Evolutionary conservation across 2,888 invertebrate species (phyloP).

Genomic region (Tinea pellionella): DNA sequence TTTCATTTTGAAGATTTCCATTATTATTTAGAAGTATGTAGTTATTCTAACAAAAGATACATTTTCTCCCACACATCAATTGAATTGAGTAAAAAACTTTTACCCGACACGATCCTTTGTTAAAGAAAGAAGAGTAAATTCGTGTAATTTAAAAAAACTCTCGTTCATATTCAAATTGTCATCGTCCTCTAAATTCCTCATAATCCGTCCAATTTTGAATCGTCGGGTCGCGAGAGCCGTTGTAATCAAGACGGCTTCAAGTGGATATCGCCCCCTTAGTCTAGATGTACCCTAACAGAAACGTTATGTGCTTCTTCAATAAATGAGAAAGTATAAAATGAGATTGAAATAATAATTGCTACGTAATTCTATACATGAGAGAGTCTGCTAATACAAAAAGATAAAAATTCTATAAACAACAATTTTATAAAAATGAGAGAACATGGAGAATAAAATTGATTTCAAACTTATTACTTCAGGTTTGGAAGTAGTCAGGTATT

Average conservation of each 20-base stretch:
- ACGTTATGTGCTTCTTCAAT: constrained; percentile 8
- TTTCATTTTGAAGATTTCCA: too few species aligned
- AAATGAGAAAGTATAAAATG: constrained; percentile 5
- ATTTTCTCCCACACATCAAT: not conserved
- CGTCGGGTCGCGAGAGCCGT: constrained; percentile 45
- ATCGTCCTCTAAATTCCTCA: constrained; percentile 65
- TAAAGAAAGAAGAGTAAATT: constrained; percentile 9
- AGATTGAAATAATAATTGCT: constrained; percentile 9
- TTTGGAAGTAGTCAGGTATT: too few species aligned
- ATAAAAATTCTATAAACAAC: not conserved
- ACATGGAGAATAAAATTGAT: not conserved
- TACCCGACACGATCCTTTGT: not conserved
- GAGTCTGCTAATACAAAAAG: not conserved
- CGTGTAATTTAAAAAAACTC: constrained; percentile 19
- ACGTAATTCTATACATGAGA: not conserved
- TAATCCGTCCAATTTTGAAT: constrained; percentile 67
- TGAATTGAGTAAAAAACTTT: not conserved
- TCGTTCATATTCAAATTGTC: constrained; percentile 65
- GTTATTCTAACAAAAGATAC: not conserved
- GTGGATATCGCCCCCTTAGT: constrained; percentile 49
- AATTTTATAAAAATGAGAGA: not conserved
- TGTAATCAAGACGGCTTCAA: constrained; percentile 64
- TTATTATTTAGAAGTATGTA: not conserved
- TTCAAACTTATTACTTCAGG: too few species aligned
- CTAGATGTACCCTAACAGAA: constrained; percentile 28